Conservation (phyloP, 2,797 vertebrate species). For the Heliangelus exortis region DNA sequence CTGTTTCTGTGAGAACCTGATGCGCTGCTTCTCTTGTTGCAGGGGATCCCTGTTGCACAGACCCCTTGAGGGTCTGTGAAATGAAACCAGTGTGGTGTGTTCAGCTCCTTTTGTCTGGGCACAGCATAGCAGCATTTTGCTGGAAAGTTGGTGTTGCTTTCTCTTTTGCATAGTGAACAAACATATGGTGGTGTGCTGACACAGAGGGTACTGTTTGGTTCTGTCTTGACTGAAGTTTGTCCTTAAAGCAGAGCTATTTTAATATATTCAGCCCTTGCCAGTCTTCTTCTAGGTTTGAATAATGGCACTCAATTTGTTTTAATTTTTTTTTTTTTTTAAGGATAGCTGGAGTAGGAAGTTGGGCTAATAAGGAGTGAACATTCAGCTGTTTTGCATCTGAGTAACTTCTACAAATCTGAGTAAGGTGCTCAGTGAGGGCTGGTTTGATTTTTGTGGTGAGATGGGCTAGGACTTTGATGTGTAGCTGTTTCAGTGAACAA, state of each 20-base stretch:
- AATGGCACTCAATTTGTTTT: not conserved
- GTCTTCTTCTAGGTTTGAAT: not conserved
- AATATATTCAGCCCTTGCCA: not conserved
- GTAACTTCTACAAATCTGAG: not conserved
- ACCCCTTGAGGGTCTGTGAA: conserved; percentile 70
- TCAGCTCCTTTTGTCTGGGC: conserved; percentile 65
- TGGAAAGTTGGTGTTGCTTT: not conserved
- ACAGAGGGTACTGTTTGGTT: not conserved
- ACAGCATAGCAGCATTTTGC: conserved; percentile 41
- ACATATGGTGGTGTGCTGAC: not conserved
- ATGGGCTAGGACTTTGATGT: not conserved
- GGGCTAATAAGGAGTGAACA: not conserved
- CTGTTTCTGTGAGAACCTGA: conserved; percentile 65
- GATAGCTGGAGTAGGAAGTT: not conserved
- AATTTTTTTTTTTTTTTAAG: not conserved
- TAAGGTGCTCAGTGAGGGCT: not conserved
- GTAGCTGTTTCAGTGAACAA: not conserved
- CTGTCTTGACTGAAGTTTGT: not conserved
- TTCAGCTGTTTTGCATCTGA: not conserved
- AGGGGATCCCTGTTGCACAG: not conserved
- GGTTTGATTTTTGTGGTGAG: not conserved
- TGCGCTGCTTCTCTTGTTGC: conserved; percentile 69
- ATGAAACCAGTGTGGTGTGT: conserved; percentile 67
- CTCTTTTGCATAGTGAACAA: conserved; percentile 23
- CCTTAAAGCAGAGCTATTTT: not conserved